Base-by-base conservation (phyloP, 2,113 vertebrate species). In the Choloepus hoffmanni region DNA sequence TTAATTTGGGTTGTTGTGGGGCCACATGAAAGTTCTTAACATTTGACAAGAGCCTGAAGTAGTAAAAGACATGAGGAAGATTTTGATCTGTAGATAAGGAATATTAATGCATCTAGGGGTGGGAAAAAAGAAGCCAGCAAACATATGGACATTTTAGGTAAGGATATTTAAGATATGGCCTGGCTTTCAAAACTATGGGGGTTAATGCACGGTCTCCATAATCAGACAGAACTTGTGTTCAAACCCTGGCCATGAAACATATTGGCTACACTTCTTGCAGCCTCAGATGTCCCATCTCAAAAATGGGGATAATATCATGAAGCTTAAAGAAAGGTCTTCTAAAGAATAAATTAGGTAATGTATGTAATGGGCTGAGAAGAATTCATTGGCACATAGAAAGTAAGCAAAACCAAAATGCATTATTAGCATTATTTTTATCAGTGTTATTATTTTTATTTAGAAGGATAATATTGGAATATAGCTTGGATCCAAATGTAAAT, bases 391-490 rank as follows among this genome's bases (percentile, higher is more conserved):
- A 45, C 14, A 65, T 36, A 76, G 12, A 40, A 78, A 68, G 11
- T 19, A 86, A 88, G 18, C 12, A 89, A 43, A 23, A 73, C 33
- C 67, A 93, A 63, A 92, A 77, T 68, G 16, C 36, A 86, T 5
- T 33, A 50, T 14, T 40, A 62, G 14, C 74, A 23, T 68, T 48
- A 73, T 28, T 63, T 78, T 82, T 60, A 83, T 72, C 12, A 92
- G 2, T 30, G 24, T 72, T 62, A 85, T 67, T 94, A 85, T 85
- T 58, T 58, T 58, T 73, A 94, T 53, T 92, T 73, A 83, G 24
- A 89, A 10, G 2, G 9, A 94, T 81, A 85, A 73, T 55, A 73
- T 18, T 28, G 24, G 23, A 48, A 94, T 76, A 60, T 78, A 24
- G 3, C 30, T 87, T 84, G 8, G 5, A 48, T 9, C 4, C 63